Base-by-base conservation (phyloP, 2,113 vertebrate genomes). In the Oryzias curvinotus region DNA sequence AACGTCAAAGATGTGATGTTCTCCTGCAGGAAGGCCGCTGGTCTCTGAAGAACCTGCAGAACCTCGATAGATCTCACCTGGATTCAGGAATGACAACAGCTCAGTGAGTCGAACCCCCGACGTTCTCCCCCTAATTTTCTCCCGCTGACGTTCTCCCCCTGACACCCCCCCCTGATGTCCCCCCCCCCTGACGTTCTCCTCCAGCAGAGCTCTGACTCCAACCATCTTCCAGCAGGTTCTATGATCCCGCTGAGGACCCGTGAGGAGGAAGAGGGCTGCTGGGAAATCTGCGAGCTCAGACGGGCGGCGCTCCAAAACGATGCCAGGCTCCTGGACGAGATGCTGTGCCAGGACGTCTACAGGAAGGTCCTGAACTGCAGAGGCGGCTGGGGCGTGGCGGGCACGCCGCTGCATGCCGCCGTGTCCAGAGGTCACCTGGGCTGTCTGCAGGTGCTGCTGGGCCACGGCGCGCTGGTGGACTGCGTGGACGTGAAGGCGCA, bases 381-480 rank as follows among this genome's bases (percentile, higher is more conserved):
- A 25, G 96, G 94, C 0, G 96, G 97, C 41, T 98, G 96, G 96
- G 96, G 96, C 0, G 71, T 97, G 0, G 93, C 95, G 5, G 93
- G 93, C 56, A 97, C 95, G 5, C 95, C 95, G 0, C 89, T 99
- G 10, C 95, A 93, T 19, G 87, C 94, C 3, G 96, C 97, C 0
- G 95, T 96, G 5, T 81, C 93, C 0, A 84, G 87, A 71, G 96
- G 96, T 15, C 87, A 93, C 13, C 25, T 92, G 18, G 80, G 84
- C 73, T 97, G 95, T 58, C 67, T 99, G 56, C 82, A 89, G 80
- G 86, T 95, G 3, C 94, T 99, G 47, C 73, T 99, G 54, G 91
- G 90, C 10, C 93, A 96, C 0, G 95, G 95, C 0, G 95, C 92
- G 0, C 68, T 89, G 25, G 85, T 91, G 1, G 92, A 93, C 82